These are phyloP conservation scores for Catamblyrhynchus diadema DNA, from an alignment of 2,797 vertebrate species.

Conservation along the genomic window DNA sequence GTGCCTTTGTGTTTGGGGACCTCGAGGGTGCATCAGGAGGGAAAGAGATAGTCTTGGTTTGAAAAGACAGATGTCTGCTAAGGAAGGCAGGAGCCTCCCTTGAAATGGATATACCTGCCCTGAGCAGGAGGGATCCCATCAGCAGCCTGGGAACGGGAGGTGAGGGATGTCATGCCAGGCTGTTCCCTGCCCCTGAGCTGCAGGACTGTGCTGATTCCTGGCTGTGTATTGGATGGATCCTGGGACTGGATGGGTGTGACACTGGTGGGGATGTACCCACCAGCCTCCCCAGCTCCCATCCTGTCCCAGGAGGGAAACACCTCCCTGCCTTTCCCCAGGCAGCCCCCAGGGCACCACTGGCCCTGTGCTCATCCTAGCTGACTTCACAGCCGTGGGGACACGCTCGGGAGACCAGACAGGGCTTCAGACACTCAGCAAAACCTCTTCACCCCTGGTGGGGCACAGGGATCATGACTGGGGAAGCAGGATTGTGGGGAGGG, in stretches of 20 bases:
- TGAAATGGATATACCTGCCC: background rate
- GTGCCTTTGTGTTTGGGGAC: background rate
- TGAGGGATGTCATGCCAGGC: background rate
- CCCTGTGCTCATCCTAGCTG: background rate
- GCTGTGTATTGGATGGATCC: background rate
- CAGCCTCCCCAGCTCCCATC: background rate
- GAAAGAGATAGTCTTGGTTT: background rate
- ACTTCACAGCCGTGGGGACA: background rate
- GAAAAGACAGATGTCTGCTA: background rate
- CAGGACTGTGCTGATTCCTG: background rate
- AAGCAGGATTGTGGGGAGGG: rapidly evolving
- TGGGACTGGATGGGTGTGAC: background rate
- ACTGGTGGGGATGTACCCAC: background rate
- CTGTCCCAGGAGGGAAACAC: background rate
- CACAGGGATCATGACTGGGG: rapidly evolving
- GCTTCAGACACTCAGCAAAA: background rate
- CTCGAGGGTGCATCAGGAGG: background rate
- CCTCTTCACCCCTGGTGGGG: no score
- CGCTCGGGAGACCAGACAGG: background rate
- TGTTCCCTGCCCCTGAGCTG: background rate
- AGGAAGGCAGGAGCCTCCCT: background rate
- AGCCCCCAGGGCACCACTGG: background rate
- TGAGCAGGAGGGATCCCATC: background rate
- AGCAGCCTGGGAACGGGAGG: background rate
- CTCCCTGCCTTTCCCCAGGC: background rate